Conservation (phyloP, 1,140 invertebrate genomes). For the Zaprionus tsacasi region DNA sequence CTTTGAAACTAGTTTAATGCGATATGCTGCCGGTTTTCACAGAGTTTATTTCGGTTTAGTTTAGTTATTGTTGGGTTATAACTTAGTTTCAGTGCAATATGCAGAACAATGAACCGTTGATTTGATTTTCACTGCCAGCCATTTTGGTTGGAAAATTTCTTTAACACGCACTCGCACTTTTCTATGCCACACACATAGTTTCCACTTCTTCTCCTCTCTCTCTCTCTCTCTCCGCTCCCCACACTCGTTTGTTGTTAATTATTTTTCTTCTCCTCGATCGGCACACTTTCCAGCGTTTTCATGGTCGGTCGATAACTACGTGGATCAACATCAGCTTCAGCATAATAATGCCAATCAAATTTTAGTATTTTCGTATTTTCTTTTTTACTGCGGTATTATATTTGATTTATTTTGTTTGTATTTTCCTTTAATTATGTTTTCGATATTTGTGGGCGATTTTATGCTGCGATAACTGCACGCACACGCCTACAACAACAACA, state of each 20-base stretch:
- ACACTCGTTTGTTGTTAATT: slow-evolving; percentile 24
- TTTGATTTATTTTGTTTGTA: slow-evolving; percentile 35
- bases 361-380: slow-evolving; percentile 13
- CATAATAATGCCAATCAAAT: slow-evolving; percentile 55
- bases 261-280: slow-evolving; percentile 29
- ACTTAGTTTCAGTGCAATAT: not conserved
- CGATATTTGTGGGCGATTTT: slow-evolving; percentile 54
- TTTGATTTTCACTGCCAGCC: slow-evolving; percentile 66
- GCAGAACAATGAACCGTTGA: slow-evolving; percentile 45
- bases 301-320: slow-evolving; percentile 53
- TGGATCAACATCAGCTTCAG: slow-evolving; percentile 15
- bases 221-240: not conserved
- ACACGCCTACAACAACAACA: slow-evolving; percentile 27
- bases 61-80: not conserved
- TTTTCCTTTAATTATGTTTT: slow-evolving; percentile 64
- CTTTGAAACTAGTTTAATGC: slow-evolving; percentile 23
- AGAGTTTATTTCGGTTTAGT: not conserved
- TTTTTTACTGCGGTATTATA: not conserved
- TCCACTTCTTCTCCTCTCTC: not conserved
- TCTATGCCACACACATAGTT: slow-evolving; percentile 19
- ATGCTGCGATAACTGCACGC: slow-evolving; percentile 53
- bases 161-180: slow-evolving; percentile 49
- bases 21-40: slow-evolving; percentile 18
- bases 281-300: slow-evolving; percentile 69
- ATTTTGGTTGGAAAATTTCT: slow-evolving; percentile 48